Base-by-base conservation (phyloP, 2,888 invertebrate species). In the Ormyrus nitidulus region DNA sequence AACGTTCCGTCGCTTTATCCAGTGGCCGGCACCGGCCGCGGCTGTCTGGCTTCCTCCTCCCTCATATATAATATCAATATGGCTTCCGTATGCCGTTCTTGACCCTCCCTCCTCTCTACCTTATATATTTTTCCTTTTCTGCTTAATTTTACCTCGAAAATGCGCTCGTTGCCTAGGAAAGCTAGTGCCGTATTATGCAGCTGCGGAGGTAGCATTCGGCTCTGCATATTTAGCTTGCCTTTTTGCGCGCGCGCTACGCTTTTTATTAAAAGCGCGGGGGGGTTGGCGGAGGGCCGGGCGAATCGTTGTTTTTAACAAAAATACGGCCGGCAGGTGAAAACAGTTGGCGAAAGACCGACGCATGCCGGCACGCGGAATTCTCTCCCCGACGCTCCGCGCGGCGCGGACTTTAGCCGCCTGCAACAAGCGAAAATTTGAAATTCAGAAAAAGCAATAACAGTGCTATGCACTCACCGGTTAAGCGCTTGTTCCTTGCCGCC, bases 1-100 rank as follows among this genome's bases (percentile, higher is more conserved):
- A 83, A 83, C 82, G 79, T 84, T 79, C 81, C 83, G 84, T 82
- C 83, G 85, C 83, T 84, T 83, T 83, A 85, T 84, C 84, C 80
- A 56, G 82, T 49, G 46, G 34, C 59, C 58, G 9, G 19, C 7
- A 0, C 48, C 80, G 77, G 72, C 4, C 80, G 78, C 62, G 76
- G 79, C 75, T 34, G 79, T 82, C 82, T 79, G 84, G 84, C 84
- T 85, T 81, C 84, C 83, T 80, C 79, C 61, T 58, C 61, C 10
- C 70, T 61, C 77, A 66, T 72, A 73, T 80, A 80, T 82, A 83
- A 85, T 86, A 85, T 85, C 86, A 85, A 87, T 87, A 85, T 83
- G 83, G 83, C 84, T 84, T 85, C 84, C 79, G 79, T 84, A 84
- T 81, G 74, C 82, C 81, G 78, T 81, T 59, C 56, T 65, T 53